These are phyloP conservation scores for Craseonycteris thonglongyai DNA, from an alignment of 2,113 vertebrate genomes.

Conservation along the genomic window DNA sequence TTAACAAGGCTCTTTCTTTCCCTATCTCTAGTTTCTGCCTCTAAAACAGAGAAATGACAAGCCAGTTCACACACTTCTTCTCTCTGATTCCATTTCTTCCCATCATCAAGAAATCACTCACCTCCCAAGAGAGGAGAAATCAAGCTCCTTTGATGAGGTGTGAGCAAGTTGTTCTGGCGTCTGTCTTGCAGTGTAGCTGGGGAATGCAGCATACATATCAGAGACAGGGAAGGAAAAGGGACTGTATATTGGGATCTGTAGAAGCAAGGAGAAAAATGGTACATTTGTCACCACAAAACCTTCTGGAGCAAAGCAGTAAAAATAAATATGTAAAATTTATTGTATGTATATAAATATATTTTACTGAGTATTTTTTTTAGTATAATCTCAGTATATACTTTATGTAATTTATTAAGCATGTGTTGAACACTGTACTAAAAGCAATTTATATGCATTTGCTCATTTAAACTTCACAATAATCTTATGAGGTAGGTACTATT, in stretches of 20 bases:
- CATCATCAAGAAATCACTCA: conserved; percentile 63
- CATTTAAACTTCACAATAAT: not conserved
- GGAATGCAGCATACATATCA: conserved; percentile 68
- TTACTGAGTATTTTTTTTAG: not conserved
- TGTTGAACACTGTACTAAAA: not conserved
- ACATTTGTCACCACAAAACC: not conserved
- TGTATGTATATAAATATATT: not conserved
- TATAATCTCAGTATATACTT: no score
- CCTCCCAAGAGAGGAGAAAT: conserved; percentile 72
- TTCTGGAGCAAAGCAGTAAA: not conserved
- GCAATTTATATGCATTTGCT: conserved; percentile 14
- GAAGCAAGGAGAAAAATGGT: conserved; percentile 1
- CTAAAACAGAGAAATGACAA: not conserved
- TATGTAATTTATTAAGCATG: not conserved
- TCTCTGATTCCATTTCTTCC: not conserved
- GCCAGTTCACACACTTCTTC: not conserved
- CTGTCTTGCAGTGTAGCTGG: conserved; percentile 75
- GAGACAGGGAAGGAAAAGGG: conserved; percentile 78
- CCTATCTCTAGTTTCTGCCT: not conserved
- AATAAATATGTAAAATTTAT: not conserved
- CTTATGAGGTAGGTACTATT: not conserved
- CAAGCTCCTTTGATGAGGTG: conserved; percentile 71
- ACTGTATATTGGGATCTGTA: conserved; percentile 61
- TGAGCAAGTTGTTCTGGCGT: conserved; percentile 74
- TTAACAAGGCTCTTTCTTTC: not conserved